Conservation (phyloP, 1,140 invertebrate species). For the Adoxophyes honmai region DNA sequence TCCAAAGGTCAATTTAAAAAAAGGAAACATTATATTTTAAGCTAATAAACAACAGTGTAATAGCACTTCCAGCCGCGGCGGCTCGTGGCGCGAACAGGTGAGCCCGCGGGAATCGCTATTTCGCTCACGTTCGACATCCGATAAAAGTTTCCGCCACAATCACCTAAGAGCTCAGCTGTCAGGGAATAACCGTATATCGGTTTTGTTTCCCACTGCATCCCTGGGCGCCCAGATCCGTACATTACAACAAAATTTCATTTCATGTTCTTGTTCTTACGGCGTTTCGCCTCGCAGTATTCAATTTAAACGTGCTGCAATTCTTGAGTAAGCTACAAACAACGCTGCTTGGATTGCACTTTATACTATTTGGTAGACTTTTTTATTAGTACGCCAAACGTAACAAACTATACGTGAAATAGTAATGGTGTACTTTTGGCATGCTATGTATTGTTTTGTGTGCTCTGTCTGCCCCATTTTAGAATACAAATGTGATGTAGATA, state of each 20-base stretch:
- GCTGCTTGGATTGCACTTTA: too few species aligned
- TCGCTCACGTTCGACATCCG: slow-evolving; percentile 73
- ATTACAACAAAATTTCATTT: slow-evolving; percentile 19
- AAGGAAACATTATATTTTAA: slow-evolving; percentile 19
- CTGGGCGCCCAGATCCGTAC: slow-evolving; percentile 27
- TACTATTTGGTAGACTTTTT: too few species aligned
- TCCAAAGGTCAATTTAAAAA: too few species aligned
- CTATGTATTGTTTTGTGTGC: too few species aligned
- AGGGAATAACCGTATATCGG: slow-evolving; percentile 75
- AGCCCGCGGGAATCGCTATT: slow-evolving; percentile 69
- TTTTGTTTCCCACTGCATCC: slow-evolving; percentile 68
- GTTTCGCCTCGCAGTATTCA: slow-evolving; percentile 8
- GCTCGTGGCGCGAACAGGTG: slow-evolving; percentile 45
- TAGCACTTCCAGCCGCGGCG: slow-evolving; percentile 21
- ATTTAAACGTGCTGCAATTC: slow-evolving; percentile 3
- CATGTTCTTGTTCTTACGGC: slow-evolving; percentile 5
- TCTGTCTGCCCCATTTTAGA: too few species aligned
- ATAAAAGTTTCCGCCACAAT: slow-evolving; percentile 77
- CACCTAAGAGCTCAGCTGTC: slow-evolving; percentile 77
- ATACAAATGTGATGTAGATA: too few species aligned
- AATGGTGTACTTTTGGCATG: too few species aligned
- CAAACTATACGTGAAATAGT: too few species aligned
- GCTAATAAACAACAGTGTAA: too few species aligned
- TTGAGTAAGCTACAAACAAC: slow-evolving; percentile 12
- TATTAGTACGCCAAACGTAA: too few species aligned